phyloP scores from a whole-genome alignment of 2,797 vertebrate genomes.

The Sebastes oblongus region DNA sequence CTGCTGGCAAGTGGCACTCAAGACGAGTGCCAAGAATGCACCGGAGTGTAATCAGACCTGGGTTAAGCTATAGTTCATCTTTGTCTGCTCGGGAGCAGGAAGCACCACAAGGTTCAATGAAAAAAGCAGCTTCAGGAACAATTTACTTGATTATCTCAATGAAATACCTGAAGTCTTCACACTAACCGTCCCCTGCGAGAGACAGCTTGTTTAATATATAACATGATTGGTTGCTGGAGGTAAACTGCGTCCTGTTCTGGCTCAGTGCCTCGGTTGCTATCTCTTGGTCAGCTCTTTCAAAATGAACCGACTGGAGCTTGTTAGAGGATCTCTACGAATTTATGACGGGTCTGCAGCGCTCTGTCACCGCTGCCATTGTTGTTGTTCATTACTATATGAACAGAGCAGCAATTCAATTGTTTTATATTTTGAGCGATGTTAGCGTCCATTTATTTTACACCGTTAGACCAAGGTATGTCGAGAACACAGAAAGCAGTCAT shows the following conservation, averaged over 20 bases:
- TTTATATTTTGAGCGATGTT: not conserved
- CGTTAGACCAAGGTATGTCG: not conserved
- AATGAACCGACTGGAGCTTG: not conserved
- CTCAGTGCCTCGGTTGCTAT: not conserved
- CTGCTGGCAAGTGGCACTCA: constrained; percentile 59
- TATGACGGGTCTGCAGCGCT: constrained; percentile 1
- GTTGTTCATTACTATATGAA: constrained; percentile 4
- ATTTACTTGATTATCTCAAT: constrained; percentile 33
- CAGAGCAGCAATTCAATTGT: not conserved
- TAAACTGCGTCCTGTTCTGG: not conserved
- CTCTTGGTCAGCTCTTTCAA: constrained; percentile 24
- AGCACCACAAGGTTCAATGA: not conserved
- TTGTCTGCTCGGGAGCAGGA: not conserved
- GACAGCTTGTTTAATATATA: not conserved
- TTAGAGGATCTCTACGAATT: constrained; percentile 1
- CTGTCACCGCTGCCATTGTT: not conserved
- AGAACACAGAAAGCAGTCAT: not conserved
- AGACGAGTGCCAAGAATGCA: constrained; percentile 50
- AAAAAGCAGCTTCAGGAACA: not conserved
- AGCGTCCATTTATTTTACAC: not conserved
- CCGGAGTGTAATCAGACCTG: constrained; percentile 38
- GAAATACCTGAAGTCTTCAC: constrained; percentile 8
- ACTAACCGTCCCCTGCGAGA: not conserved
- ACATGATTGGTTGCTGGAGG: constrained; percentile 4
- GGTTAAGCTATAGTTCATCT: constrained; percentile 38